Evolutionary conservation across 2,888 invertebrate genomes (phyloP).

Genomic region (Sthenelais limicola): DNA sequence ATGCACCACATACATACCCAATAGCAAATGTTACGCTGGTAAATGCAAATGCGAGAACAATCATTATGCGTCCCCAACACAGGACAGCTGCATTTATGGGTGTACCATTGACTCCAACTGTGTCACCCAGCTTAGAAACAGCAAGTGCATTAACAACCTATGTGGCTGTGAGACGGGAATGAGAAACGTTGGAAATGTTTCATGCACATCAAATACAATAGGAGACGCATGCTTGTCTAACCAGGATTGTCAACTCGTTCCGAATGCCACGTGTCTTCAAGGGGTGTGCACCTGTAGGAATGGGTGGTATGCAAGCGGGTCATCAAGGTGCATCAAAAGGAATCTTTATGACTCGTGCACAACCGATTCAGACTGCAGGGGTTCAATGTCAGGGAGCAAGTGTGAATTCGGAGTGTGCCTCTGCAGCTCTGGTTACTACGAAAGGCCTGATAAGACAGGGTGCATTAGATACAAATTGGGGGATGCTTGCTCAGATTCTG

Average conservation of each 20-base stretch:
- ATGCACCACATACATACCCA: background rate
- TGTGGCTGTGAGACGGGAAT: conserved; percentile 2
- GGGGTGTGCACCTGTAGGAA: background rate
- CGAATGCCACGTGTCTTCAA: background rate
- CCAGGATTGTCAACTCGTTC: background rate
- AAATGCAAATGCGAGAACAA: background rate
- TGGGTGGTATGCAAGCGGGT: background rate
- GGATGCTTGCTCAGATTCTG: background rate
- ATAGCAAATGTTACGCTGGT: background rate
- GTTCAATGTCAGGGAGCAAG: background rate
- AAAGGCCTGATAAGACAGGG: background rate
- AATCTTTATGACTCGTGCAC: background rate
- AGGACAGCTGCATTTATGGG: background rate
- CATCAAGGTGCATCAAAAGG: background rate
- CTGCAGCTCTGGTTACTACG: background rate
- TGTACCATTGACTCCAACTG: background rate
- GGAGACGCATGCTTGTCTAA: background rate
- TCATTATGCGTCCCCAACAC: background rate
- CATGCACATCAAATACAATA: background rate
- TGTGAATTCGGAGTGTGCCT: background rate
- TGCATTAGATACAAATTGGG: background rate
- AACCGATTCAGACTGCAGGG: background rate
- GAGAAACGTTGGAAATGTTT: background rate
- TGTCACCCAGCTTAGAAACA: background rate
- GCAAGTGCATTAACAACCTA: conserved; percentile 1